phyloP scores from a whole-genome alignment of 2,797 vertebrate species.

The Periparus ater region DNA sequence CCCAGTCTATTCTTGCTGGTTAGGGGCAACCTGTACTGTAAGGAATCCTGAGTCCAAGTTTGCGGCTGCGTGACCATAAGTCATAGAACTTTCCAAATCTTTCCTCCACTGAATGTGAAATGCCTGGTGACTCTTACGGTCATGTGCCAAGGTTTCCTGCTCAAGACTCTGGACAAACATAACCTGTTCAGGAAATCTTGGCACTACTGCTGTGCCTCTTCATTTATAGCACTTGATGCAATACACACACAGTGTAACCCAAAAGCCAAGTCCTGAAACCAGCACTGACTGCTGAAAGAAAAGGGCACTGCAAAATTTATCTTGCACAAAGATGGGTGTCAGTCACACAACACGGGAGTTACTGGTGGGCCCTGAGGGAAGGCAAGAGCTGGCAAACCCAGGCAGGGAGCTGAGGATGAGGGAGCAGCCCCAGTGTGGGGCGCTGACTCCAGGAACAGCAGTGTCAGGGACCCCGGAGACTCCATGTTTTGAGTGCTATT shows the following conservation, averaged over 20 bases:
- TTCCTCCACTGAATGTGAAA: neutral
- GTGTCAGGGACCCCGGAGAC: neutral
- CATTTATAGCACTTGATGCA: neutral
- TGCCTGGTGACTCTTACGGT: neutral
- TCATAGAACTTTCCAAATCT: neutral
- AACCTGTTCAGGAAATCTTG: neutral
- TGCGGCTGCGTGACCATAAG: neutral
- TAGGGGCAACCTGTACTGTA: neutral
- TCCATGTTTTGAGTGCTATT: neutral
- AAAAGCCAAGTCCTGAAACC: neutral
- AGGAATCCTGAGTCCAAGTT: neutral
- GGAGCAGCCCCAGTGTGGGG: rapidly evolving
- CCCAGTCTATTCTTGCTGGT: neutral
- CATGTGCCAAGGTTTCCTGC: neutral
- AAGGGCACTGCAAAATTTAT: neutral
- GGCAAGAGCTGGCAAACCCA: neutral
- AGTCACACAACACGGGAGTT: rapidly evolving
- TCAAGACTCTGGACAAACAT: neutral
- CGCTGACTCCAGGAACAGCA: neutral
- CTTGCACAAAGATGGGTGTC: neutral
- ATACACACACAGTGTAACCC: neutral
- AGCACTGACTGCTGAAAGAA: neutral
- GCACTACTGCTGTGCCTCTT: neutral
- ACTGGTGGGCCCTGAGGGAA: neutral
- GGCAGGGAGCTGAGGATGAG: neutral